A percentile compares a stretch with the other conserved stretches of the same genome.
Conservation (phyloP, 2,888 invertebrate species). For the Acanthosepion pharaonis region DNA sequence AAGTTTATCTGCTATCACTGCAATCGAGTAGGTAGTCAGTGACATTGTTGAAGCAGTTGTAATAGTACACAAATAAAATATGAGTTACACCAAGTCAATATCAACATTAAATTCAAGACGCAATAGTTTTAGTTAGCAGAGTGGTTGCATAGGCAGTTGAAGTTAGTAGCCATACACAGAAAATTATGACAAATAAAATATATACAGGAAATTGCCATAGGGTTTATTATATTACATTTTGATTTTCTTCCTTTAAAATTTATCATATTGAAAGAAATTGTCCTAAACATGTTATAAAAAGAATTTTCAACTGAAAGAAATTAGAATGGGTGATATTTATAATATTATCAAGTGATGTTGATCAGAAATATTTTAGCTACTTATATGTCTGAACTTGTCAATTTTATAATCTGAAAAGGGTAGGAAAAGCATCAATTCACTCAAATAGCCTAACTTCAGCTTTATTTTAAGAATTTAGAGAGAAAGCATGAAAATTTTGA, state of each 20-base stretch:
- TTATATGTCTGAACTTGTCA: not conserved
- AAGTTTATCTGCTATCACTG: not conserved
- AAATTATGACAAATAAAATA: not conserved
- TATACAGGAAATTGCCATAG: not conserved
- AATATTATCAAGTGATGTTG: not conserved
- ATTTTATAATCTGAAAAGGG: not conserved
- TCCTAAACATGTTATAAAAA: not conserved
- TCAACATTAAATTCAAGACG: constrained; percentile 1
- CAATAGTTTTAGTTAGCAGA: constrained; percentile 2
- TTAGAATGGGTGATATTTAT: not conserved
- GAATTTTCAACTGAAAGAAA: not conserved
- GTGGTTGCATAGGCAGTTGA: not conserved
- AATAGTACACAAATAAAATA: constrained; percentile 24
- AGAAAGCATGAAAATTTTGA: not conserved
- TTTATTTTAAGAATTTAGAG: not conserved
- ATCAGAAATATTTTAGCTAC: not conserved
- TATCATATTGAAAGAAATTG: no score
- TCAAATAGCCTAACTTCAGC: not conserved
- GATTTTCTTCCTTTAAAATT: not conserved
- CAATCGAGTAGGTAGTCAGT: not conserved
- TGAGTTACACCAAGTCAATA: not conserved
- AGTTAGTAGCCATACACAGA: not conserved
- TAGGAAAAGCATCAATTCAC: not conserved
- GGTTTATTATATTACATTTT: not conserved
- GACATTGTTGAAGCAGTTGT: not conserved